Base-by-base conservation (phyloP, 2,113 vertebrate species). In the Leuciscus idus region DNA sequence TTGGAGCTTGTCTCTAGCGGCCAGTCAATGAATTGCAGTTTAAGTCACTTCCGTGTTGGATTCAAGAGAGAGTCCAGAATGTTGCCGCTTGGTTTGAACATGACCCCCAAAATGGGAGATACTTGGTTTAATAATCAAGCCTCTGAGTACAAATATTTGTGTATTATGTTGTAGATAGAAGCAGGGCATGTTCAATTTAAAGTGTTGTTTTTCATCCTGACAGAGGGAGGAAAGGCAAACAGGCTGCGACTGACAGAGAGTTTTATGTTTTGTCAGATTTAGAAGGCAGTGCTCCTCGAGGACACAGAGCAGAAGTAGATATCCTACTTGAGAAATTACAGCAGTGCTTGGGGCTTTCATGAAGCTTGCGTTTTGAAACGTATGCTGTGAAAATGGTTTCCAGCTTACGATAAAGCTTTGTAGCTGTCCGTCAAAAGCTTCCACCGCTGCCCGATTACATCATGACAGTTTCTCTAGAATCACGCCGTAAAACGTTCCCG, bases 361-460 rank as follows among this genome's bases (percentile, higher is more conserved):
- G 9, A 48, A 75, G 55, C 26, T 62, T 39, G 15, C 28, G 15
- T 61, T 36, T 59, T 59, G 26, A 48, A 36, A 19, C 2, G 13
- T 13, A n/a, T 59, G 15, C 48, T 36, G 46, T 7, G 7, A 48
- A 77, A 77, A 76, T 50, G 0, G 26, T 52, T 76, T 84, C 26
- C 19, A 50, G 72, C 57, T 61, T 50, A 36, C 30, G 28, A 33
- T 11, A 83, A 83, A 36, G 15, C 83, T 66, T 66, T 61, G 19
- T 76, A 30, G 61, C 73, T 70, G 48, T 78, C 86, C 9, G 1
- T 83, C 62, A 83, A 13, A 83, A 57, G 55, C 55, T 57, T 57
- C 19, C 19, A 57, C 6, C 43, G 17, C 36, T 43, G 61, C 43
- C 46, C 28, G 33, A 15, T 52, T 77, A 62, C 74, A 85, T 77